A percentile compares a stretch with the other conserved stretches of the same genome.
Conservation (phyloP, 2,888 invertebrate species). For the Arctia plantaginis region DNA sequence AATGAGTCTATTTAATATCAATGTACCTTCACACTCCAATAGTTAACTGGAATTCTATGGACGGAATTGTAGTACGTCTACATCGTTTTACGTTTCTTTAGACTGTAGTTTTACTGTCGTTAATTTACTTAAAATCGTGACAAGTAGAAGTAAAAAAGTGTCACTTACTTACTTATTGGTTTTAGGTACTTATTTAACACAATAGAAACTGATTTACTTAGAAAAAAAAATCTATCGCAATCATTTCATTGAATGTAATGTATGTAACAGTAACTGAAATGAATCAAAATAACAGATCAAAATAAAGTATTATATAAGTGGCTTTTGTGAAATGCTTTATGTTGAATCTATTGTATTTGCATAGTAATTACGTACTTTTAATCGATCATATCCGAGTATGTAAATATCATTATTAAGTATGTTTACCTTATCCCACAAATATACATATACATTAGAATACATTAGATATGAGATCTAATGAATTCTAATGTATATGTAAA, state of each 20-base stretch:
- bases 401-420: background rate
- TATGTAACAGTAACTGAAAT: no score
- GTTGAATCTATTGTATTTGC: no score
- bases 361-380: background rate
- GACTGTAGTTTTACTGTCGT: background rate
- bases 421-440: background rate
- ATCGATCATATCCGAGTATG: background rate
- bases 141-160: background rate
- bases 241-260: no score
- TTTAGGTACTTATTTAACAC: no score
- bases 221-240: no score
- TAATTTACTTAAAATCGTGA: background rate
- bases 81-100: background rate
- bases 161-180: background rate
- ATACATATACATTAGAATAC: background rate
- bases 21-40: background rate
- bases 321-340: no score
- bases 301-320: no score
- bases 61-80: background rate
- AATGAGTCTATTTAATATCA: background rate
- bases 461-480: no score
- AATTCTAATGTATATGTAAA: background rate
- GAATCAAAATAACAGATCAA: no score
- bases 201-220: no score
- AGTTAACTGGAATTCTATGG: background rate